A percentile compares a stretch with the other conserved stretches of the same genome.
phyloP scores from a whole-genome alignment of 2,888 invertebrate species.

The Agelastica alni region DNA sequence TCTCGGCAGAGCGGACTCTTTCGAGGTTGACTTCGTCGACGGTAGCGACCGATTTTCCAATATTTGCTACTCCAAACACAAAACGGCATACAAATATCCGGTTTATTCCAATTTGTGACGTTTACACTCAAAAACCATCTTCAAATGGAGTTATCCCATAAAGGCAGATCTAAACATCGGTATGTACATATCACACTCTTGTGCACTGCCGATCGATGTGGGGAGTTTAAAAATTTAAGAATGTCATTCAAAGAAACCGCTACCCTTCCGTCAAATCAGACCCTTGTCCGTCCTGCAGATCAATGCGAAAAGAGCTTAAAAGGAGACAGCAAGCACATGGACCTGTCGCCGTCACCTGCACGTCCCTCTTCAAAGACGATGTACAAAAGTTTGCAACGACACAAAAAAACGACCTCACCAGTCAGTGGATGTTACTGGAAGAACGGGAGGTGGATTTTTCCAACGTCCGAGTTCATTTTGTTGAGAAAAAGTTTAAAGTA shows the following conservation, averaged over 20 bases:
- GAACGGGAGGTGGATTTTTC: conserved; percentile 8
- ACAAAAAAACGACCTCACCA: conserved; percentile 17
- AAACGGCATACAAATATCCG: no score
- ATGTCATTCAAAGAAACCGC: no score
- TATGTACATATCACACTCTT: no score
- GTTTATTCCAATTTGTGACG: no score
- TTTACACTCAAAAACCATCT: no score
- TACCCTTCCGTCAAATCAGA: conserved; percentile 11
- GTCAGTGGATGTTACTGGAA: not conserved
- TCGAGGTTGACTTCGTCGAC: conserved; percentile 1
- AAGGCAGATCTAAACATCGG: no score
- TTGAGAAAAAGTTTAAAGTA: no score
- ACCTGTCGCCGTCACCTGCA: conserved; percentile 45
- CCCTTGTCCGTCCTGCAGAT: conserved; percentile 41
- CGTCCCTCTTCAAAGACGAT: conserved; percentile 34
- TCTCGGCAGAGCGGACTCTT: conserved; percentile 18
- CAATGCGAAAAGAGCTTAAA: conserved; percentile 44
- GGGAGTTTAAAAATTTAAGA: no score
- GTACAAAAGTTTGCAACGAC: conserved; percentile 29
- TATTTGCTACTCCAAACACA: no score
- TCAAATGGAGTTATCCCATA: no score
- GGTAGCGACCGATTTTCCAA: conserved; percentile 15
- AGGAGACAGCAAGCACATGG: conserved; percentile 39
- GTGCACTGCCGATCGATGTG: no score
- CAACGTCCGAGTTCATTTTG: not conserved